Percentiles rank a stretch among this genome's conserved stretches.
phyloP scores from a whole-genome alignment of 2,113 vertebrate genomes.

The Bos javanicus region DNA sequence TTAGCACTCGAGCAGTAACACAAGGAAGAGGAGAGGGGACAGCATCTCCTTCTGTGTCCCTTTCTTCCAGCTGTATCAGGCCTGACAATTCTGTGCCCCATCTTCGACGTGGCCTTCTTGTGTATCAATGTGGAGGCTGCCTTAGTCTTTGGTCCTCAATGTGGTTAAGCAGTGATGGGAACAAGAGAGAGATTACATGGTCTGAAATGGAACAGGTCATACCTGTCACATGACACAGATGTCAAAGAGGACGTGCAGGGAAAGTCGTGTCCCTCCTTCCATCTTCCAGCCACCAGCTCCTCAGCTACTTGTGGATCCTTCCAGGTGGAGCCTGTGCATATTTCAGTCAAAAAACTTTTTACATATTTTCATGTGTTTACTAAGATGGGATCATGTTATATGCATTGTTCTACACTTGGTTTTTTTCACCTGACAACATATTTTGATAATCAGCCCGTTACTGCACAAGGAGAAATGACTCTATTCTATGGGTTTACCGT shows the following conservation, averaged over 20 bases:
- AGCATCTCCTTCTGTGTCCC: neutral
- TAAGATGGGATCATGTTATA: neutral
- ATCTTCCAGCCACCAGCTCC: neutral
- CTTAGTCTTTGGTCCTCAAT: neutral
- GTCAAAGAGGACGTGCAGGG: neutral
- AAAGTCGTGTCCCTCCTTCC: accelerated
- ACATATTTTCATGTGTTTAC: neutral
- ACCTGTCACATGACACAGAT: neutral
- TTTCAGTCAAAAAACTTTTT: neutral
- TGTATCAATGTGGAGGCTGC: neutral
- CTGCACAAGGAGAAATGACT: neutral
- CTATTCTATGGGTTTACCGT: neutral
- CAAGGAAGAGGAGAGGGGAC: neutral
- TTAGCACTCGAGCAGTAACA: neutral
- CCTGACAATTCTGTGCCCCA: neutral
- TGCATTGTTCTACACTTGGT: neutral
- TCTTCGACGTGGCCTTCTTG: neutral
- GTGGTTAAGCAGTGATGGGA: neutral
- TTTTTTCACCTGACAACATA: neutral
- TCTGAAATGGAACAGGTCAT: neutral
- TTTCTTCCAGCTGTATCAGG: neutral
- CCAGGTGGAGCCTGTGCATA: neutral
- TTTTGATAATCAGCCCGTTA: neutral
- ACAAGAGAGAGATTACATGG: neutral
- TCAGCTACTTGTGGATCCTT: neutral